phyloP scores from a whole-genome alignment of 2,797 vertebrate species.

The Danionella dracula region DNA sequence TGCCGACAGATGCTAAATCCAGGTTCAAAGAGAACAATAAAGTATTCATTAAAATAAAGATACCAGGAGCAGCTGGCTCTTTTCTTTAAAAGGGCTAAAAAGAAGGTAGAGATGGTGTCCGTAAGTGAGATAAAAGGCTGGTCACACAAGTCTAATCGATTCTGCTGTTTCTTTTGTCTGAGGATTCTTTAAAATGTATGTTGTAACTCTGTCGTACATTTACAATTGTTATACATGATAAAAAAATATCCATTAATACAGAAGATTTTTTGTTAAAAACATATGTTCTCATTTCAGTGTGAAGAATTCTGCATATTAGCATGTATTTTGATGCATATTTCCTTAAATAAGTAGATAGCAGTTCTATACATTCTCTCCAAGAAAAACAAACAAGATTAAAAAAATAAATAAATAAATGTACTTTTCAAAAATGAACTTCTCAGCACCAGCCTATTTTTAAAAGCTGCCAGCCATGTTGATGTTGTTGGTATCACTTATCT shows the following conservation, averaged over 20 bases:
- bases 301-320: too few species aligned
- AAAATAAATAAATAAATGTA: too few species aligned
- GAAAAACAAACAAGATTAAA: too few species aligned
- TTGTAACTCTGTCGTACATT: too few species aligned
- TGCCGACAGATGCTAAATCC: constrained; percentile 55
- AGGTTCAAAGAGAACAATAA: constrained; percentile 56
- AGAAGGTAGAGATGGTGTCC: background rate
- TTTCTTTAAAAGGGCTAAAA: constrained; percentile 38
- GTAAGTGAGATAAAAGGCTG: background rate
- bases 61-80: constrained; percentile 53
- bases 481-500: constrained; percentile 30
- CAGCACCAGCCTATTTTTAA: constrained; percentile 10
- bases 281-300: too few species aligned
- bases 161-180: background rate
- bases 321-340: too few species aligned
- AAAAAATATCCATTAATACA: too few species aligned
- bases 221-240: too few species aligned
- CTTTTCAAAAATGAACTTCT: too few species aligned
- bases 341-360: too few species aligned
- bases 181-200: background rate
- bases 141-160: constrained; percentile 2
- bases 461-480: constrained; percentile 8
- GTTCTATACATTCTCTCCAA: too few species aligned
- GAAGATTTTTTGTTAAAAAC: too few species aligned
- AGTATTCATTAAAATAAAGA: constrained; percentile 49